Conservation (phyloP, 2,888 invertebrate species). For the Doris montereyensis region DNA sequence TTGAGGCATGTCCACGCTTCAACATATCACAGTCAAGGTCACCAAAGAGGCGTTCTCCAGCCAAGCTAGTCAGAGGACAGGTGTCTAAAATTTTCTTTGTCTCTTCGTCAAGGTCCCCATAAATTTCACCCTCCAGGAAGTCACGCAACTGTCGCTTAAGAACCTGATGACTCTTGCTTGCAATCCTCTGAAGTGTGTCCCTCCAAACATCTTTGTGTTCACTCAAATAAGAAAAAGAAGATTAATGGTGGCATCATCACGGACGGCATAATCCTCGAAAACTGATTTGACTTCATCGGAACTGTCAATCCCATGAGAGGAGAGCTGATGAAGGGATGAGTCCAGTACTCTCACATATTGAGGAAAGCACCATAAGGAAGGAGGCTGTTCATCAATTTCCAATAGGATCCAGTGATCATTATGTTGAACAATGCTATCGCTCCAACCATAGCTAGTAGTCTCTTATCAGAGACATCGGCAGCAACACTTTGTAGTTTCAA, state of each 20-base stretch:
- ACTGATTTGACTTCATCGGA: background rate
- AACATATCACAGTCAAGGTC: background rate
- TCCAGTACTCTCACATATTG: background rate
- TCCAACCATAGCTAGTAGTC: background rate
- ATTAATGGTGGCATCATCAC: background rate
- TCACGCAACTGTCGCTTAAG: background rate
- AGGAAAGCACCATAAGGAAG: background rate
- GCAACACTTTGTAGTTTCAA: slow-evolving; percentile 12
- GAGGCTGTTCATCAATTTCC: slow-evolving; percentile 15
- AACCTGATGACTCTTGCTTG: too few relatives aligned
- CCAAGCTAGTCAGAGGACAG: background rate
- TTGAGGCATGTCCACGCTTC: background rate
- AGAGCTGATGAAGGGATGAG: background rate
- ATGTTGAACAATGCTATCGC: slow-evolving; percentile 4
- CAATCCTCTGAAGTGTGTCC: too few relatives aligned
- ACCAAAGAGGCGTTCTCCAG: background rate
- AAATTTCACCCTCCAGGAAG: background rate
- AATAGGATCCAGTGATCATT: slow-evolving; percentile 3
- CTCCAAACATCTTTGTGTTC: too few relatives aligned
- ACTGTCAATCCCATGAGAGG: background rate
- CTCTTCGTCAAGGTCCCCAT: background rate
- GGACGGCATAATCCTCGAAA: background rate
- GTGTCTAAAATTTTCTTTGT: background rate
- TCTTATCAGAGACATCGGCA: slow-evolving; percentile 1
- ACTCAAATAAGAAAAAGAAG: too few relatives aligned